Conservation (phyloP, 2,797 vertebrate species). For the Margarornis squamiger region DNA sequence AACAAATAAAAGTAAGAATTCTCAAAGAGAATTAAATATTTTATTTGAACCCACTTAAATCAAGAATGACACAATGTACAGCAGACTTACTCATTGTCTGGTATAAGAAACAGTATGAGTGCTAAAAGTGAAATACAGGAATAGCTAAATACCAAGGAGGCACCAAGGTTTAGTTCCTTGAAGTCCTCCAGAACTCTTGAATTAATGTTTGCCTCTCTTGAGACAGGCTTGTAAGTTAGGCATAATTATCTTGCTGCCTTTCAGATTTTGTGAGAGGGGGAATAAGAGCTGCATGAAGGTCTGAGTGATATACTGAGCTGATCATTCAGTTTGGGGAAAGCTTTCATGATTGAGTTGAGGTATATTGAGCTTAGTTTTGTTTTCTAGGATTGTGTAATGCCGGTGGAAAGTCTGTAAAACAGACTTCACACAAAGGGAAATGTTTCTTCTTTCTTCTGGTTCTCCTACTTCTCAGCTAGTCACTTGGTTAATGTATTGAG, state of each 20-base stretch:
- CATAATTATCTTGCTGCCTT: neutral
- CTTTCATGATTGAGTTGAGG: neutral
- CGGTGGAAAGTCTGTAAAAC: neutral
- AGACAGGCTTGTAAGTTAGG: neutral
- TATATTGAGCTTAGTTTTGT: neutral
- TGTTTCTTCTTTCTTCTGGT: neutral
- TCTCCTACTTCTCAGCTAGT: conserved; percentile 9
- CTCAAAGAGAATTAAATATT: neutral
- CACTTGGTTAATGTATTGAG: neutral
- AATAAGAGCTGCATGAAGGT: neutral
- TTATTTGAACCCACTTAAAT: neutral
- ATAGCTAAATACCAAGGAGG: neutral
- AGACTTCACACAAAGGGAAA: neutral
- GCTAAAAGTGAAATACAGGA: neutral
- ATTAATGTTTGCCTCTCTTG: neutral
- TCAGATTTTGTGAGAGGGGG: neutral
- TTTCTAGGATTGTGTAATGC: neutral
- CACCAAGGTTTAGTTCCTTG: neutral
- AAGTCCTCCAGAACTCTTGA: neutral
- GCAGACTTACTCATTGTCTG: neutral
- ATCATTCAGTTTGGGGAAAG: neutral
- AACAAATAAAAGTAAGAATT: neutral
- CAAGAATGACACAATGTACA: neutral
- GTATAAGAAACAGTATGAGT: neutral
- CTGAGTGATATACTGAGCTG: neutral